phyloP scores from a whole-genome alignment of 2,113 vertebrate genomes.

The Nibea albiflora region DNA sequence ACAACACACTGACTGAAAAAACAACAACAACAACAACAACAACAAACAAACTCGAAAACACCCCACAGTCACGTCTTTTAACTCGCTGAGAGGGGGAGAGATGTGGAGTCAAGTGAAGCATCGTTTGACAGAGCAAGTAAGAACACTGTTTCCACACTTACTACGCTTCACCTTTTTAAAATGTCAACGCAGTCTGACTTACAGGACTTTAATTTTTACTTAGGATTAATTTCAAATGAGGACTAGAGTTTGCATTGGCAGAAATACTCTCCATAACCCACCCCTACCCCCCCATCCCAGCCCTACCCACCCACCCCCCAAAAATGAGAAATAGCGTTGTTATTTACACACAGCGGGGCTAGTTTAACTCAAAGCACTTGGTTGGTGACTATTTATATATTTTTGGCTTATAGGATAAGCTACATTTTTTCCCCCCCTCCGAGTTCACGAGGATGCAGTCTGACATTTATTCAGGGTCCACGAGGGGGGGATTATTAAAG shows the following conservation, averaged over 20 bases:
- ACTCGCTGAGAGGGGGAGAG: slow-evolving; percentile 77
- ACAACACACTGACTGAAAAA: slow-evolving; percentile 71
- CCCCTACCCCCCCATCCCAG: not conserved
- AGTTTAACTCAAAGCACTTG: slow-evolving; percentile 76
- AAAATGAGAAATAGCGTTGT: slow-evolving; percentile 34
- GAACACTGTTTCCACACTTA: slow-evolving; percentile 88
- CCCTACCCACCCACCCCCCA: not conserved
- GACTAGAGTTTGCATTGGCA: slow-evolving; percentile 56
- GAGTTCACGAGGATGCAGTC: slow-evolving; percentile 75
- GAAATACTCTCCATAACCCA: not conserved
- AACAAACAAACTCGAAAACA: not conserved
- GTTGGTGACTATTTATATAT: slow-evolving; percentile 72
- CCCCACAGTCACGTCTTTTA: slow-evolving; percentile 70
- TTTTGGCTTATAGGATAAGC: slow-evolving; percentile 69
- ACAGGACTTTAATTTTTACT: slow-evolving; percentile 71
- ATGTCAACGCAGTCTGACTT: slow-evolving; percentile 78
- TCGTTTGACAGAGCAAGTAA: slow-evolving; percentile 91
- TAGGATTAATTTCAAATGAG: slow-evolving; percentile 59
- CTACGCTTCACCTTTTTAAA: slow-evolving; percentile 77
- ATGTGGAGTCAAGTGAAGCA: slow-evolving; percentile 84
- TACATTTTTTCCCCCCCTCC: slow-evolving; percentile 31
- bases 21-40: not conserved
- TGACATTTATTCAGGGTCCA: slow-evolving; percentile 79
- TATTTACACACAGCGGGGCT: slow-evolving; percentile 31
- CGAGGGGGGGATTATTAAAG: slow-evolving; percentile 49